Base-by-base conservation (phyloP, 2,888 invertebrate genomes). In the Suillia variegata region DNA sequence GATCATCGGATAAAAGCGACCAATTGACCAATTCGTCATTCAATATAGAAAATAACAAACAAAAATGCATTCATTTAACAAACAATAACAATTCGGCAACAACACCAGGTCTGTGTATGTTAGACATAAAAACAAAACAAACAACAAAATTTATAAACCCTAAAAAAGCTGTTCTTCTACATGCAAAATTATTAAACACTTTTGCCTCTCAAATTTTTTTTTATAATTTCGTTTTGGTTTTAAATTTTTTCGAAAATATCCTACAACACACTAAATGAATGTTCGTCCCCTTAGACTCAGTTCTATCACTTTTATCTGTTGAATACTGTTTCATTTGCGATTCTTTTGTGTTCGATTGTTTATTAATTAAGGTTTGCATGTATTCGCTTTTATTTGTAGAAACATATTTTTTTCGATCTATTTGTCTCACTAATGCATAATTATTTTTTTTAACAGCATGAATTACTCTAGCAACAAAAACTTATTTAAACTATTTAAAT, bases 1-100 rank as follows among this genome's bases (percentile, higher is more conserved):
- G 81, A 76, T 79, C 80, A 73, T 81, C 81, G 77, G 81, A 82
- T 74, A 82, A 81, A 78, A 80, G 80, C 77, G 82, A 82, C 75
- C 78, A 77, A 76, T 76, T 79, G 74, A 79, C 79, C 75, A 77
- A 77, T 78, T 78, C 79, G 76, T 80, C 77, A 67, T 78, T 75
- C 76, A 77, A 77, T 79, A 74, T 74, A 78, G 79, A 79, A 69
- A 75, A 78, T 76, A 78, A 79, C 76, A 82, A 80, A 76, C 74
- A 74, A 77, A 82, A 82, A 81, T 71, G 75, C 80, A 80, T 79
- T 78, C 79, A 79, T 78, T 80, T 80, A 78, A 78, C 78, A 78
- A 80, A 80, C 79, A 80, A 80, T 80, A 80, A 79, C 74, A 80
- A 80, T 78, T 79, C 78, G 76, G 81, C 81, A 71, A 81, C 81